Percentiles rank a stretch among this genome's conserved stretches.
phyloP scores from a whole-genome alignment of 2,888 invertebrate species.

The Arrhopalites spinosus region DNA sequence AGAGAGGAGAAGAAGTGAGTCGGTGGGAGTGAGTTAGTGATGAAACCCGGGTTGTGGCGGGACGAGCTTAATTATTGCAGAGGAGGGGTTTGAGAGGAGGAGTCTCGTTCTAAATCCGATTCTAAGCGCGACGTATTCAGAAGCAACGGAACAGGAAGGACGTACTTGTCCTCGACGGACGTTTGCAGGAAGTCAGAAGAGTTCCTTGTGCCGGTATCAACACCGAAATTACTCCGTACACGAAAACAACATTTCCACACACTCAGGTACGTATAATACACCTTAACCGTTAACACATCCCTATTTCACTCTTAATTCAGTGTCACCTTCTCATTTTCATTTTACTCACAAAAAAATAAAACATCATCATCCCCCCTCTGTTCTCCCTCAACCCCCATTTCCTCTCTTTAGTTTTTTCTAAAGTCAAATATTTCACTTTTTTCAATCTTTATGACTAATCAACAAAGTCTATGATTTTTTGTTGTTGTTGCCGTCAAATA shows the following conservation, averaged over 20 bases:
- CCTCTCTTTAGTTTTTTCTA: no score
- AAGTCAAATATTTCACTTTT: no score
- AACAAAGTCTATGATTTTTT: no score
- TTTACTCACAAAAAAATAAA: background rate
- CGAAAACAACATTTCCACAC: constrained; percentile 55
- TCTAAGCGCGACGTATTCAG: constrained; percentile 54
- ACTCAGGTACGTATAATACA: constrained; percentile 35
- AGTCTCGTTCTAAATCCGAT: constrained; percentile 50
- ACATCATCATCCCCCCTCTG: background rate
- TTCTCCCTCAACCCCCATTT: background rate
- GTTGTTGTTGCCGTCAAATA: no score
- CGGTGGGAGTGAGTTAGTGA: constrained; percentile 32
- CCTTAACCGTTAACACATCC: constrained; percentile 13
- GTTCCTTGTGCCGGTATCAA: constrained; percentile 57
- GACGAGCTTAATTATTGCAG: constrained; percentile 55
- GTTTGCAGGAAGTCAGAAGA: constrained; percentile 56
- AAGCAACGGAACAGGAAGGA: constrained; percentile 56
- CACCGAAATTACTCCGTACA: constrained; percentile 55
- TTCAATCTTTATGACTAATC: no score
- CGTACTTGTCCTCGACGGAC: constrained; percentile 57
- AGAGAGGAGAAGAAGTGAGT: background rate
- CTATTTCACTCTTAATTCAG: constrained; percentile 1
- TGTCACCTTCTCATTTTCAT: background rate
- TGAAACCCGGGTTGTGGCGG: constrained; percentile 29
- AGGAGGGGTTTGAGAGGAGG: constrained; percentile 50